Evolutionary conservation across 2,888 invertebrate genomes (phyloP).

Genomic region (Griposia aprilina): DNA sequence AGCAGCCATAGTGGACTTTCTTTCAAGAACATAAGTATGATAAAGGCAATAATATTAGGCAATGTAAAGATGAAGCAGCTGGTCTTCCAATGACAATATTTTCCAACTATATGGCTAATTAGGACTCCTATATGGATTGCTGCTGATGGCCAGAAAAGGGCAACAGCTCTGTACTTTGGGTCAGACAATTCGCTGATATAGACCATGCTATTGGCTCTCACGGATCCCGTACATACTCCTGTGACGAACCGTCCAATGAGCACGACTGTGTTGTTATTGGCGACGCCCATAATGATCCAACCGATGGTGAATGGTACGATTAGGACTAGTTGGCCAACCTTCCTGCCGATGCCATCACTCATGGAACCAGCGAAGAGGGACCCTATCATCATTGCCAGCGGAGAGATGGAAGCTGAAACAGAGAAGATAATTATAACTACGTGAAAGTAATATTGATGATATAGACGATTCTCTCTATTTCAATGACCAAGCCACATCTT

Average conservation of each 20-base stretch:
- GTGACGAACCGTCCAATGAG: slow-evolving; percentile 75
- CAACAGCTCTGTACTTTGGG: slow-evolving; percentile 75
- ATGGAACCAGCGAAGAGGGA: slow-evolving; percentile 74
- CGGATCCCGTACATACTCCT: slow-evolving; percentile 74
- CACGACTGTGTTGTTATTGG: slow-evolving; percentile 67
- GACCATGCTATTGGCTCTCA: slow-evolving; percentile 73
- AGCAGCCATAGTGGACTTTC: slow-evolving; percentile 81
- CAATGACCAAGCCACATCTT: neutral
- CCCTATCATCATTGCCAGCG: slow-evolving; percentile 73
- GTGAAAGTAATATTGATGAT: neutral
- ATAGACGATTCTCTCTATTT: neutral
- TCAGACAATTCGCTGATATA: slow-evolving; percentile 78
- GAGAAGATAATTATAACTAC: neutral
- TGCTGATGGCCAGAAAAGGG: slow-evolving; percentile 71
- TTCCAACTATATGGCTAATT: slow-evolving; percentile 72
- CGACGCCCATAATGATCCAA: slow-evolving; percentile 74
- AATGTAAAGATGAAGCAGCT: slow-evolving; percentile 70
- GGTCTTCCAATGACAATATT: slow-evolving; percentile 73
- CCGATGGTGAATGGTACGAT: slow-evolving; percentile 72
- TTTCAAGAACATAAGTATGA: slow-evolving; percentile 70
- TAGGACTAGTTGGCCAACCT: slow-evolving; percentile 71
- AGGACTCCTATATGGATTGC: slow-evolving; percentile 71
- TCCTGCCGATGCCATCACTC: slow-evolving; percentile 76
- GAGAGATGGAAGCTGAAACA: slow-evolving; percentile 54
- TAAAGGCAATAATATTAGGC: slow-evolving; percentile 70